Conservation (phyloP, 2,113 vertebrate species). For the Ifrita kowaldi region DNA sequence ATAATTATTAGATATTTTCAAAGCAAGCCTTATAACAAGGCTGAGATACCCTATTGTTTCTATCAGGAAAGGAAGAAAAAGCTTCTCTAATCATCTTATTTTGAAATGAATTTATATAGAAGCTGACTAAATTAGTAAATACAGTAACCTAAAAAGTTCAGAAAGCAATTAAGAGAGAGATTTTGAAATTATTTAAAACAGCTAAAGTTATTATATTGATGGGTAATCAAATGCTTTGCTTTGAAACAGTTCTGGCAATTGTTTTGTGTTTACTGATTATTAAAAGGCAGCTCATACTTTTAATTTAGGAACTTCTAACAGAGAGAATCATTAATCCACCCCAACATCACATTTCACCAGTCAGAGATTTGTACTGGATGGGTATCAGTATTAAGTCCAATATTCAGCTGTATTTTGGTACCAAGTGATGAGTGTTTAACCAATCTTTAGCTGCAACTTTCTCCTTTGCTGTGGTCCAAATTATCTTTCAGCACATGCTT, state of each 20-base stretch:
- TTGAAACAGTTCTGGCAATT: background rate
- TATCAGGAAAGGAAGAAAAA: background rate
- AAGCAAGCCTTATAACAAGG: background rate
- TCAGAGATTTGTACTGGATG: background rate
- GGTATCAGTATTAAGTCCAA: background rate
- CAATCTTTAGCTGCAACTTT: background rate
- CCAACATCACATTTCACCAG: background rate
- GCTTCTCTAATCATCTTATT: background rate
- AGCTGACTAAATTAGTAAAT: background rate
- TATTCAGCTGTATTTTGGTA: background rate
- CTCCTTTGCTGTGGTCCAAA: background rate
- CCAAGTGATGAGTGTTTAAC: background rate
- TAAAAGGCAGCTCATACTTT: background rate
- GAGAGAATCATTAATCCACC: background rate
- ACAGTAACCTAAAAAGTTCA: background rate
- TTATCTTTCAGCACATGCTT: rapidly evolving
- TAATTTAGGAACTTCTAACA: background rate
- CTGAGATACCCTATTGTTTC: background rate
- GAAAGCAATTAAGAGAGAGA: background rate
- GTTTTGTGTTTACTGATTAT: background rate
- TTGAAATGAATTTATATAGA: background rate
- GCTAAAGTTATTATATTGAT: background rate
- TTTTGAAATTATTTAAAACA: background rate
- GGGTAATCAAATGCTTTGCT: background rate
- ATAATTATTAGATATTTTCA: constrained; percentile 21